Conservation (phyloP, 2,797 vertebrate genomes). For the Anguilla pacifica region DNA sequence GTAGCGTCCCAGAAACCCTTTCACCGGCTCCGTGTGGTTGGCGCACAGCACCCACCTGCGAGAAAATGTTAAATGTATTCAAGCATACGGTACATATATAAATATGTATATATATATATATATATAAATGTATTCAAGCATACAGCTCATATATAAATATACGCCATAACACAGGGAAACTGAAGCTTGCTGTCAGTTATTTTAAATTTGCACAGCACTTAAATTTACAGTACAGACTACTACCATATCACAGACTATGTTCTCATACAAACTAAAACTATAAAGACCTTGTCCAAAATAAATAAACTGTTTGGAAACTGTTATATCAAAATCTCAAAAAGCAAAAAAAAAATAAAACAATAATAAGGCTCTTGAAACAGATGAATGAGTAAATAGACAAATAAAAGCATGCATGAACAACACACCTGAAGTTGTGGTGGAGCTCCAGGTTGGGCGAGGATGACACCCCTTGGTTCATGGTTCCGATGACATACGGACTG, state of each 20-base stretch:
- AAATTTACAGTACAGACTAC: too few relatives aligned
- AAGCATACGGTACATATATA: neutral
- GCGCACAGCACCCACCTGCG: constrained; percentile 81
- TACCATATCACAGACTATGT: neutral
- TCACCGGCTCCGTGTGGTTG: constrained; percentile 85
- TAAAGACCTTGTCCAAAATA: neutral
- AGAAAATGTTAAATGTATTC: neutral
- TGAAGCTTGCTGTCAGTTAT: neutral
- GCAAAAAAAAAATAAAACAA: too few relatives aligned
- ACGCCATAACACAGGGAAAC: neutral
- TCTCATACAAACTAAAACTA: neutral
- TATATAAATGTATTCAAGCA: too few relatives aligned
- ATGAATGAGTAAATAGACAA: neutral
- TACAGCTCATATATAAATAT: too few relatives aligned
- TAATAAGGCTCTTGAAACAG: neutral
- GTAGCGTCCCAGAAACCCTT: constrained; percentile 83
- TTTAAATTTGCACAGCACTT: too few relatives aligned
- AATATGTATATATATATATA: too few relatives aligned
- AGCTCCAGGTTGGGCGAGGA: constrained; percentile 83
- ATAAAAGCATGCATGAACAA: neutral
- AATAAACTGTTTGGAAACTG: neutral
- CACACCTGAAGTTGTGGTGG: constrained; percentile 85
- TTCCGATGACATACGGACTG: constrained; percentile 86
- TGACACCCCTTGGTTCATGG: constrained; percentile 85
- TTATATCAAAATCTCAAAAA: neutral